phyloP scores from a whole-genome alignment of 2,888 invertebrate species.

The Diploptera punctata region DNA sequence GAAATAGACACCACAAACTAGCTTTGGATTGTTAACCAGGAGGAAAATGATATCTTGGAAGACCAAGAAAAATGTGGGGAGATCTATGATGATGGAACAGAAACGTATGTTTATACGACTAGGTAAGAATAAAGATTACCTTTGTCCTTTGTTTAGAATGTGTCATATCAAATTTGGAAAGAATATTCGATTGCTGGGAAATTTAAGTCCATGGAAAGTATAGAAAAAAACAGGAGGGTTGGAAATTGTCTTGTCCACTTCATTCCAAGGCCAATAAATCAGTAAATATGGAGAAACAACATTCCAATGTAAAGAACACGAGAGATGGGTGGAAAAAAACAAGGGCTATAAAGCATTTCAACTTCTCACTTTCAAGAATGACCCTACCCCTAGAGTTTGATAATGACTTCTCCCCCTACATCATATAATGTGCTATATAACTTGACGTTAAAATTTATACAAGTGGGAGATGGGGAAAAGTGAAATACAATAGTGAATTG shows the following conservation, averaged over 20 bases:
- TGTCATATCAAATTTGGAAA: no score
- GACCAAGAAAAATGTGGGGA: no score
- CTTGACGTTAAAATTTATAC: conserved; percentile 32
- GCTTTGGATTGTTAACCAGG: no score
- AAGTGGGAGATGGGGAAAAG: background rate
- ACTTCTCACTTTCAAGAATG: conserved; percentile 2
- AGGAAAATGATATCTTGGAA: no score
- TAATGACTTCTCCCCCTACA: conserved; percentile 22
- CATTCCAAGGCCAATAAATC: conserved; percentile 31
- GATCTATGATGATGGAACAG: no score
- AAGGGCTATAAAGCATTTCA: conserved; percentile 28
- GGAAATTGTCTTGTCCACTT: conserved; percentile 20
- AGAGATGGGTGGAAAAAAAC: no score
- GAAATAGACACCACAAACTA: no score
- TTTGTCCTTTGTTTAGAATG: no score
- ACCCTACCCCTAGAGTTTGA: conserved; percentile 29
- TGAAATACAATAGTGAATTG: conserved; percentile 3
- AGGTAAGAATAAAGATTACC: no score
- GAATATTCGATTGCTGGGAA: no score
- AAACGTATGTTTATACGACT: no score
- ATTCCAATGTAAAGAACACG: conserved; percentile 17
- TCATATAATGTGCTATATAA: background rate
- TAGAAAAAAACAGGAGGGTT: background rate
- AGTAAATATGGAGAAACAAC: background rate
- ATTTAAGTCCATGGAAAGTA: no score